Conservation (phyloP, 2,113 vertebrate species). For the Pitta sordida region DNA sequence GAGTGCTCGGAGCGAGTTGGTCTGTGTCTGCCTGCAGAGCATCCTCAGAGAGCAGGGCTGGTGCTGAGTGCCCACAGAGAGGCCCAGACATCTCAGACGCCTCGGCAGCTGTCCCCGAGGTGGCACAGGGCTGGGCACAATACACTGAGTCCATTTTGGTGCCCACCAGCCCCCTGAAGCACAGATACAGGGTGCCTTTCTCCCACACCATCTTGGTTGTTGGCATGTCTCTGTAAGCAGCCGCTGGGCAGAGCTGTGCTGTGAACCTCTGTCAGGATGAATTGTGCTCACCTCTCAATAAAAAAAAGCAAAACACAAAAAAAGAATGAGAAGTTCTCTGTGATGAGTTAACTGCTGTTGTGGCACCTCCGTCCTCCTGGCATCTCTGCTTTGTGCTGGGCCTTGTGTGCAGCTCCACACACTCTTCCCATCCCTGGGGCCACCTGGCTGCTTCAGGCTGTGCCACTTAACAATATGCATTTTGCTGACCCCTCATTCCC, state of each 20-base stretch:
- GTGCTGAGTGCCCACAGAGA: not conserved
- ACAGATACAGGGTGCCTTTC: not conserved
- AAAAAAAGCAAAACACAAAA: not conserved
- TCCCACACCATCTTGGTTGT: fast-evolving
- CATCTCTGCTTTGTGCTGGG: not conserved
- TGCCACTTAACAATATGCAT: not conserved
- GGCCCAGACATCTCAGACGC: not conserved
- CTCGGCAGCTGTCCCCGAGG: not conserved
- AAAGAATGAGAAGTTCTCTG: not conserved
- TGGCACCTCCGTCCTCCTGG: not conserved
- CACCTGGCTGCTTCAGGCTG: not conserved
- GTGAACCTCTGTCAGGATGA: conserved; percentile 10
- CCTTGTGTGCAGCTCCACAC: not conserved
- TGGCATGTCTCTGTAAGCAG: not conserved
- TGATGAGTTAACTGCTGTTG: not conserved
- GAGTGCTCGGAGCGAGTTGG: fast-evolving
- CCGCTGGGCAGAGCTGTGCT: not conserved
- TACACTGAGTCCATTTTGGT: fast-evolving
- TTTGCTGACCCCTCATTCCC: not conserved
- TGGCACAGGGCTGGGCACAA: fast-evolving
- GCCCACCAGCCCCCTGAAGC: not conserved
- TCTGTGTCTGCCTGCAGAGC: not conserved
- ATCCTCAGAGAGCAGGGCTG: fast-evolving
- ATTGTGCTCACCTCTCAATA: not conserved
- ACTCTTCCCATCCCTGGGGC: not conserved